Base-by-base conservation (phyloP, 2,113 vertebrate species). In the Ptychochromis oligacanthus region DNA sequence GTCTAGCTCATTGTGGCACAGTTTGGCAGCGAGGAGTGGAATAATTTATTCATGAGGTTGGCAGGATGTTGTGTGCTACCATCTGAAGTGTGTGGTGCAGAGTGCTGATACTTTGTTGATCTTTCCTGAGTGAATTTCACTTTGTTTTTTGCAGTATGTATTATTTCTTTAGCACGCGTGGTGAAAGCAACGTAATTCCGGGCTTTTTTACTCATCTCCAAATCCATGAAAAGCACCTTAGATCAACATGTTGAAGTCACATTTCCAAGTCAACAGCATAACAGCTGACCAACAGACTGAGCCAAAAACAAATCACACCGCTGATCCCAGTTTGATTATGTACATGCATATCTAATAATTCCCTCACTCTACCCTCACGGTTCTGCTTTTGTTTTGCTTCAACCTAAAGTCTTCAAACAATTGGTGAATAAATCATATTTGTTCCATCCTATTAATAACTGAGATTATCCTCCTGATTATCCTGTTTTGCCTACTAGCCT, bases 21-120 rank as follows among this genome's bases (percentile, higher is more conserved):
- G 72, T 88, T 91, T 88, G 90, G 89, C 83, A 86, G 81, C 2
- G 40, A 26, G 38, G 31, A 65, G 67, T 2, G 54, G 24, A 82
- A 49, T 90, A 12, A 86, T 91, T 85, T 85, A 91, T 89, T 91
- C 83, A 87, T 88, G 61, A 82, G 80, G 74, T 82, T 86, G 87
- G 86, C 80, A 87, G 83, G 75, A 82, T 34, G 80, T 28, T 1
- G 82, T 64, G 59, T 56, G 70, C 57, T 9, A 18, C 78, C 89
- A 80, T 88, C 90, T 91, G 90, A 91, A 79, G 87, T 84, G 74
- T 87, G 72, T 61, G 80, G 6, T 28, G 43, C 84, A 52, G 58
- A 56, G 36, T 24, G 60, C 46, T 20, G 59, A 14, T 74, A n/a
- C 64, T 57, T 72, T 72, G 67, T 72, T 72, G 67, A 72, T 76